These are phyloP conservation scores for Ommatoiulus sabulosus DNA, from an alignment of 2,888 invertebrate genomes.

Conservation along the genomic window DNA sequence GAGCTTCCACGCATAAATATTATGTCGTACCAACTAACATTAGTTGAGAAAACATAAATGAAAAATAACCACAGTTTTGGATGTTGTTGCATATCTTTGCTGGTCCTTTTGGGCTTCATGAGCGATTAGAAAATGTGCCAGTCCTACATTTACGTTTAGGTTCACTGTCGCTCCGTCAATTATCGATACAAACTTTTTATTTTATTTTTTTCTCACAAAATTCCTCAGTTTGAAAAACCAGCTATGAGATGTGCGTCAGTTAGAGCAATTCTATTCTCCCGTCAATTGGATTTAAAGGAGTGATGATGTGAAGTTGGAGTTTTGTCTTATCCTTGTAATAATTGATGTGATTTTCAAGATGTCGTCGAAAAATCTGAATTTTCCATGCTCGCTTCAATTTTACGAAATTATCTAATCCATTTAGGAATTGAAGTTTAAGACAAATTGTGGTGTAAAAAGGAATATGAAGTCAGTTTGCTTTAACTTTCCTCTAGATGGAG, in stretches of 20 bases:
- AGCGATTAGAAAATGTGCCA: not conserved
- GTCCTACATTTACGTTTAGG: not conserved
- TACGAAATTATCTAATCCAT: no score
- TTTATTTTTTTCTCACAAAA: not conserved
- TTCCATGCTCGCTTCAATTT: no score
- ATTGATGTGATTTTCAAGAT: no score
- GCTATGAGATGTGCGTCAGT: no score
- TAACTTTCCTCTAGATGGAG: not conserved
- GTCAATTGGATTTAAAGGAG: no score
- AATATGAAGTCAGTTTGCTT: not conserved
- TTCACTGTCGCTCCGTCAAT: not conserved
- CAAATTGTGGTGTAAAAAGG: not conserved
- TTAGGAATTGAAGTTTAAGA: not conserved
- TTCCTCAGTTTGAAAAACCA: no score
- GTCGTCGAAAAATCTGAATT: no score
- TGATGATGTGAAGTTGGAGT: no score
- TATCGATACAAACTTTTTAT: not conserved
- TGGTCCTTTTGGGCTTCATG: not conserved
- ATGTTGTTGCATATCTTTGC: not conserved
- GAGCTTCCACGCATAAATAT: slow-evolving; percentile 4
- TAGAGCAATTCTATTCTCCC: no score
- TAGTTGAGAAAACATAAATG: not conserved
- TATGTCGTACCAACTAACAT: slow-evolving; percentile 4
- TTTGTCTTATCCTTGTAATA: no score
- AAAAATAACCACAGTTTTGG: not conserved